Percentiles rank a stretch among this genome's conserved stretches.
phyloP scores from a whole-genome alignment of 2,113 vertebrate genomes.

The Zapus hudsonius region DNA sequence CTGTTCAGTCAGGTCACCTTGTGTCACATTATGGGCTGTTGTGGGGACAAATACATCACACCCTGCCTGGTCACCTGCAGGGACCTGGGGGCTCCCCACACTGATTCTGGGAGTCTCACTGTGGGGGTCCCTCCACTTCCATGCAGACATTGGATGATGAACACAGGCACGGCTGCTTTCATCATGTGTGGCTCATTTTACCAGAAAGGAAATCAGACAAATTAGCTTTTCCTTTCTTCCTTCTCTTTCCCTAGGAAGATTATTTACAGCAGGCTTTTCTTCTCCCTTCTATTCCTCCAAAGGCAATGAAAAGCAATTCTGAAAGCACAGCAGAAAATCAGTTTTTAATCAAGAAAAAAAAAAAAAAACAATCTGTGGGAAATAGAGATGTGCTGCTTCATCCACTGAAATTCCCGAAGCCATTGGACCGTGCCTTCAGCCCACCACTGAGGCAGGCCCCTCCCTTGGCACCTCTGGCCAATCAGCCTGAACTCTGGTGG shows the following conservation, averaged over 20 bases:
- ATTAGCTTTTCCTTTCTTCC: constrained; percentile 31
- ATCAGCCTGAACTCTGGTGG: too few species aligned
- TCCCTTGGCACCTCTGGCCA: background rate
- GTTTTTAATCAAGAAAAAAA: constrained; percentile 77
- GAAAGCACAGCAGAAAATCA: constrained; percentile 69
- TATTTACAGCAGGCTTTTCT: constrained; percentile 49
- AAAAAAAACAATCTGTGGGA: constrained; percentile 64
- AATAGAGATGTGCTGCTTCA: constrained; percentile 6
- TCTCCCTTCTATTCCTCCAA: constrained; percentile 63
- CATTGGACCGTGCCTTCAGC: background rate
- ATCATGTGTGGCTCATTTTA: background rate
- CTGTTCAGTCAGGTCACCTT: rapidly evolving
- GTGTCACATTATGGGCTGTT: background rate
- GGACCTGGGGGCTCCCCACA: background rate
- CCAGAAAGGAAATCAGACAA: constrained; percentile 27
- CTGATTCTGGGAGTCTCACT: background rate
- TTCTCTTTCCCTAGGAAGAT: constrained; percentile 37
- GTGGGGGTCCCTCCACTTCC: too few species aligned
- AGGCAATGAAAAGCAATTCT: constrained; percentile 72
- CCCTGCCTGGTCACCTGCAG: background rate
- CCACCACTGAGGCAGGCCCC: background rate
- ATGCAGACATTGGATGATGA: background rate
- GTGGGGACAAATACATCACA: background rate
- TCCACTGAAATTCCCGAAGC: background rate
- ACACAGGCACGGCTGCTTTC: background rate